These are phyloP conservation scores for Polypedilum pembai DNA, from an alignment of 1,140 invertebrate species.

Conservation along the genomic window DNA sequence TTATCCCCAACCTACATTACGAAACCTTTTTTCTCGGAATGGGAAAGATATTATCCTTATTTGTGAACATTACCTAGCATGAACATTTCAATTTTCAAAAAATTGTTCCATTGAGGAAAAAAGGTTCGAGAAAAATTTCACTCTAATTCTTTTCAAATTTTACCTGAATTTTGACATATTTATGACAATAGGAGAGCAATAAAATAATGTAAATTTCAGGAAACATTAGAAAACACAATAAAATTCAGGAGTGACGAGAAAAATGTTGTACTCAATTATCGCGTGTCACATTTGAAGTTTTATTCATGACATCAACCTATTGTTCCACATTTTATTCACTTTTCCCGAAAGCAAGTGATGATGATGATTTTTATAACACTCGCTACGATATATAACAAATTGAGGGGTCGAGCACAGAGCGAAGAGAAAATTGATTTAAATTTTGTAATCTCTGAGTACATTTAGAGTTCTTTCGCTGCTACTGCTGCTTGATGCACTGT, in stretches of 20 bases:
- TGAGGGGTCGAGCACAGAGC: background rate
- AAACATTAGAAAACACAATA: background rate
- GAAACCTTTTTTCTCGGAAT: too few relatives aligned
- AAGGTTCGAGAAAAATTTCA: too few relatives aligned
- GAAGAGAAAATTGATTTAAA: constrained; percentile 10
- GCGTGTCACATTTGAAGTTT: constrained; percentile 9
- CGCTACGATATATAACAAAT: background rate
- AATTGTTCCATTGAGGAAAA: too few relatives aligned
- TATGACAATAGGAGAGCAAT: too few relatives aligned
- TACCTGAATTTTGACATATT: too few relatives aligned
- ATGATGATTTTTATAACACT: background rate
- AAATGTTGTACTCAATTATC: constrained; percentile 13
- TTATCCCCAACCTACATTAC: too few relatives aligned
- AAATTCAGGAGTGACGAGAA: background rate
- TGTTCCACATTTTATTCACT: background rate
- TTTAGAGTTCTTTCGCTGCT: background rate
- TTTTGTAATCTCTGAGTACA: background rate
- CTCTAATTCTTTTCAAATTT: too few relatives aligned
- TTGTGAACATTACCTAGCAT: too few relatives aligned
- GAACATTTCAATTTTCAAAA: too few relatives aligned
- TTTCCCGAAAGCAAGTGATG: background rate
- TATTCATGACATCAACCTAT: constrained; percentile 5
- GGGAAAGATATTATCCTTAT: too few relatives aligned
- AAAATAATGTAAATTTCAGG: too few relatives aligned
- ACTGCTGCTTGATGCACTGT: background rate